Conservation (phyloP, 2,113 vertebrate genomes). For the Odontophorus gujanensis region DNA sequence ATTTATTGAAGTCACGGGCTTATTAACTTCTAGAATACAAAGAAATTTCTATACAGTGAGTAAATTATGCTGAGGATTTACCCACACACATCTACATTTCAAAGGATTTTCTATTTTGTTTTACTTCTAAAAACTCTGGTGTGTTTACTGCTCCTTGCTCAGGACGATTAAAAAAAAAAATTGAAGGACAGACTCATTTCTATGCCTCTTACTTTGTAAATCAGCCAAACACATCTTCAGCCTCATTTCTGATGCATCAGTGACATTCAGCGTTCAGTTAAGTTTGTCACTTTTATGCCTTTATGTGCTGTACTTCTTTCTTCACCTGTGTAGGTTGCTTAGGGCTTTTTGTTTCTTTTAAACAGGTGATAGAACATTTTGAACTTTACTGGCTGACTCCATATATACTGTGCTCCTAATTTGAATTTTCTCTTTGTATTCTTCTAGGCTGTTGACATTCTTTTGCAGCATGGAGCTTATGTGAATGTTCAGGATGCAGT, state of each 20-base stretch:
- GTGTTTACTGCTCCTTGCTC: neutral
- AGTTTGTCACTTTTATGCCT: neutral
- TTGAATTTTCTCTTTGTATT: neutral
- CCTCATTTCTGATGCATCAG: constrained; percentile 21
- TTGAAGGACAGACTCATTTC: neutral
- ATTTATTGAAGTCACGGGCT: constrained; percentile 46
- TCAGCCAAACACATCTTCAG: neutral
- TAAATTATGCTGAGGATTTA: constrained; percentile 43
- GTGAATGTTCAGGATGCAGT: constrained; percentile 93
- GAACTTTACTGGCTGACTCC: neutral
- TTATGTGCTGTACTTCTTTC: rapidly evolving
- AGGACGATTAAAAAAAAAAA: constrained; percentile 28
- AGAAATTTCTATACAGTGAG: neutral
- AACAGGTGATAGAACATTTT: neutral
- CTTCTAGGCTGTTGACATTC: constrained; percentile 85
- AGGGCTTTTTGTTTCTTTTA: neutral
- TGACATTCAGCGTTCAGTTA: constrained; percentile 37
- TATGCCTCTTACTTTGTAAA: neutral
- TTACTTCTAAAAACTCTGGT: neutral
- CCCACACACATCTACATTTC: neutral
- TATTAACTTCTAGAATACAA: constrained; percentile 50
- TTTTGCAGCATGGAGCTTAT: constrained; percentile 90
- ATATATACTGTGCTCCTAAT: rapidly evolving
- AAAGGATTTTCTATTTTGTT: constrained; percentile 21
- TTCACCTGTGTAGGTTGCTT: neutral